These are phyloP conservation scores for Dexiosoma caninum DNA, from an alignment of 2,888 invertebrate genomes.

Conservation along the genomic window DNA sequence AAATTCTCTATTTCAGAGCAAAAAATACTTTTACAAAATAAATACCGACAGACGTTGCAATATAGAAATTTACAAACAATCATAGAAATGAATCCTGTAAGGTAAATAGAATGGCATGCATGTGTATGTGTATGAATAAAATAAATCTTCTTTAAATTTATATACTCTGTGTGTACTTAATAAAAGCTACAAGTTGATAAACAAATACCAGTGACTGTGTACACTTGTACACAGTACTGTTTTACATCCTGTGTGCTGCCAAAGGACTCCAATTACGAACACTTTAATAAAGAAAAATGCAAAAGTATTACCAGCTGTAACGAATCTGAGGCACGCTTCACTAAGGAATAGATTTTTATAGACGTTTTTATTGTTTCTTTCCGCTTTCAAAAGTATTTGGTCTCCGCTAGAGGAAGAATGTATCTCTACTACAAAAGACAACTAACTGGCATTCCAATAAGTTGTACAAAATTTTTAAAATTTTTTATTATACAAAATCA, in stretches of 20 bases:
- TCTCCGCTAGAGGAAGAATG: too few species aligned
- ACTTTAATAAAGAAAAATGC: not conserved
- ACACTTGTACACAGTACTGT: not conserved
- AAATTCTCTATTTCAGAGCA: not conserved
- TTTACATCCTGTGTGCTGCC: not conserved
- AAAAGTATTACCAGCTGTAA: not conserved
- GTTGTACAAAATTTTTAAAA: too few species aligned
- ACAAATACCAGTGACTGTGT: not conserved
- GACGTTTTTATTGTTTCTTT: too few species aligned
- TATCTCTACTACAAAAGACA: too few species aligned
- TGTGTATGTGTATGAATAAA: too few species aligned
- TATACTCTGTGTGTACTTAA: not conserved
- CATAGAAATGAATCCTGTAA: slow-evolving; percentile 30
- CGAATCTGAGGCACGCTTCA: not conserved
- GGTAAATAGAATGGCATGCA: slow-evolving; percentile 9
- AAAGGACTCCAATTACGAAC: not conserved
- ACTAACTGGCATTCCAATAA: too few species aligned
- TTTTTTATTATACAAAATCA: too few species aligned
- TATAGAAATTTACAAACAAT: slow-evolving; percentile 3
- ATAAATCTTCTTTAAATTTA: not conserved
- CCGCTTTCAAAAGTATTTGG: too few species aligned
- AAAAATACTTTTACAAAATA: not conserved
- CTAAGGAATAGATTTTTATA: not conserved
- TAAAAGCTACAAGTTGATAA: not conserved
- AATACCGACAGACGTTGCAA: not conserved